Base-by-base conservation (phyloP, 2,888 invertebrate species). In the Drosophila ezoana region DNA sequence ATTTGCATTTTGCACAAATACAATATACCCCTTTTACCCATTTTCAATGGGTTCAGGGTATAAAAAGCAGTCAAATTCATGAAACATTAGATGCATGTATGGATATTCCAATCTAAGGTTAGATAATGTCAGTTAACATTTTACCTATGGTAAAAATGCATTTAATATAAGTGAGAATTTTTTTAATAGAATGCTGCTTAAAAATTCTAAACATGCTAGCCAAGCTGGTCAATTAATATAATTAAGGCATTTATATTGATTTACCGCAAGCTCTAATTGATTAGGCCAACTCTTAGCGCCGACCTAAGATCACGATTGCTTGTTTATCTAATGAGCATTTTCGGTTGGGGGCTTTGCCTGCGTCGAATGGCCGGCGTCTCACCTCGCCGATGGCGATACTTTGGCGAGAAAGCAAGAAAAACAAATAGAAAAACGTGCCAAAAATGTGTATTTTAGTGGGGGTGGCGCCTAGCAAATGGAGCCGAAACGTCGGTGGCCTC, bases 351-450 rank as follows among this genome's bases (percentile, higher is more conserved):
- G 56, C 61, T 67, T 69, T 60, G 86, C 68, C 69, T 68, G 58
- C 47, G 49, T 47, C 47, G 70, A 44, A 23, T 28, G 44, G 16
- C 18, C 14, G 10, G 16, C 41, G 23, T 54, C 43, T 87, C 38
- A 78, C 72, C 79, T 81, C 61, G 85, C 87, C 85, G 56, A n/a
- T 61, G 87, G 81, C 87, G 23, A 18, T 41, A 32, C 48, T 65
- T 72, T 54, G 52, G 44, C 65, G 59, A 69, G 79, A 87, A 81
- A 67, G 79, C 64, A 70, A 72, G 72, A 79, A 84, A 84, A 81
- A 62, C 69, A 87, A 84, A 87, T 75, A 84, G 54, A 63, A 65
- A 78, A 64, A 77, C 59, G 73, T 72, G 73, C 44, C 59, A 33
- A 63, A 68, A 62, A 51, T 65, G 37, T 52, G 9, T 16, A 20